A percentile compares a stretch with the other conserved stretches of the same genome.
Evolutionary conservation across 2,113 vertebrate species (phyloP).

Genomic region (Cariama cristata): DNA sequence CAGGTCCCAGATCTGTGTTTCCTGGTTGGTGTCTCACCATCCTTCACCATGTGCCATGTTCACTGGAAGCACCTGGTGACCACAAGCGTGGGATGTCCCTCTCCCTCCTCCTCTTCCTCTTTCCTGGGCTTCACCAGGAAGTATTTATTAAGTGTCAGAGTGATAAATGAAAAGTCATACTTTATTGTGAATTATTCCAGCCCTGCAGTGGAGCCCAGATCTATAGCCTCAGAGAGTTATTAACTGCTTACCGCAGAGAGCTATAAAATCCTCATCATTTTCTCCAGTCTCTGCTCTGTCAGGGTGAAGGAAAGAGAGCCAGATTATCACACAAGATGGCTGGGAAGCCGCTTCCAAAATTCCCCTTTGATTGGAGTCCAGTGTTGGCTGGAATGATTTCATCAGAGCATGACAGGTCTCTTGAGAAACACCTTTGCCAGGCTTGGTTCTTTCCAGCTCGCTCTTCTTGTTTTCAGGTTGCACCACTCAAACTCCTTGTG

Average conservation of each 20-base stretch:
- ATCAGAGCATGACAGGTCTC: not conserved
- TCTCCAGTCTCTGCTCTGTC: conserved; percentile 21
- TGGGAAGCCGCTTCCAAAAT: not conserved
- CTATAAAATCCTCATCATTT: conserved; percentile 79
- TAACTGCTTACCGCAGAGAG: conserved; percentile 78
- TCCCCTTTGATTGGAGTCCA: not conserved
- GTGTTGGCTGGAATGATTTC: not conserved
- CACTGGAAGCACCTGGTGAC: not conserved
- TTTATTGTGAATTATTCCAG: conserved; percentile 80
- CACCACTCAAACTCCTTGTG: not conserved
- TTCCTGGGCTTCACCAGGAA: conserved; percentile 63
- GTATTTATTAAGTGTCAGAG: conserved; percentile 77
- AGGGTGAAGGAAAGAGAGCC: not conserved
- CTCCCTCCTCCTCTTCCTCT: not conserved
- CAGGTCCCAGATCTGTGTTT: not conserved
- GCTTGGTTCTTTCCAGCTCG: not conserved
- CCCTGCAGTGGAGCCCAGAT: conserved; percentile 69
- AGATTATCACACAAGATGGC: not conserved
- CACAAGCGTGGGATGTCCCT: not conserved
- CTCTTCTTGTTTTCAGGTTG: not conserved
- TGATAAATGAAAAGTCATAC: conserved; percentile 82
- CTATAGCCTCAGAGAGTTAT: conserved; percentile 78
- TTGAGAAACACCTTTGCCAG: not conserved
- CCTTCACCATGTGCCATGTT: not conserved
- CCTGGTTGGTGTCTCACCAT: not conserved